Base-by-base conservation (phyloP, 2,113 vertebrate species). In the Camarhynchus parvulus region DNA sequence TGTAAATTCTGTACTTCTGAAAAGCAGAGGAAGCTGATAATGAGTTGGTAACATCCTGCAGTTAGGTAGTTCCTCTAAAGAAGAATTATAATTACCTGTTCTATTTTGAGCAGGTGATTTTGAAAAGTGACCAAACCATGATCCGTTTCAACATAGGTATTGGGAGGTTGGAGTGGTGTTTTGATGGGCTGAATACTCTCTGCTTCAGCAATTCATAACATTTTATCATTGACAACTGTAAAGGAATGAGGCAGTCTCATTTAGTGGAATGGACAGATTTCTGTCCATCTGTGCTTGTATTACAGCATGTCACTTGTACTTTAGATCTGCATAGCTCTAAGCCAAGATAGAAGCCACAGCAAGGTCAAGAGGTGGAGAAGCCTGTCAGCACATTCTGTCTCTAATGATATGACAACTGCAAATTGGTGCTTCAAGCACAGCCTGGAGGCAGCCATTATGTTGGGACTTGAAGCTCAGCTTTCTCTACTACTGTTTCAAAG, bases 241-340 rank as follows among this genome's bases (percentile, higher is more conserved):
- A 95, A 97, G 97, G 95, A 97, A 96, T 92, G 94, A 97, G 89
- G 86, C 86, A 53, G 94, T 93, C 94, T 97, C 97, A 98, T 98
- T 98, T 91, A 66, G 97, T 86, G 92, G 93, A 83, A 88, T 96
- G 96, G 98, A 98, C 98, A 98, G 98, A 98, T 98, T 98, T 98
- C 97, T 97, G 97, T 98, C 98, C 98, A 98, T 99, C 98, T 98
- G 98, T 98, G 97, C 97, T 88, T 92, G 74, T 85, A 94, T 95
- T 97, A 95, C 97, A 95, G 96, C 91, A 87, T 98, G 98, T 98
- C 98, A 96, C 96, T 98, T 98, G 97, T 96, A 93, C 97, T 98
- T 98, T 97, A 90, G 94, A 95, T 98, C 97, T 96, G 82, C 91
- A 83, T 95, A 92, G 96, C 98, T 98, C 95, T 90, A 92, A 98